phyloP scores from a whole-genome alignment of 2,888 invertebrate species.

The Glaucopsyche alexis region DNA sequence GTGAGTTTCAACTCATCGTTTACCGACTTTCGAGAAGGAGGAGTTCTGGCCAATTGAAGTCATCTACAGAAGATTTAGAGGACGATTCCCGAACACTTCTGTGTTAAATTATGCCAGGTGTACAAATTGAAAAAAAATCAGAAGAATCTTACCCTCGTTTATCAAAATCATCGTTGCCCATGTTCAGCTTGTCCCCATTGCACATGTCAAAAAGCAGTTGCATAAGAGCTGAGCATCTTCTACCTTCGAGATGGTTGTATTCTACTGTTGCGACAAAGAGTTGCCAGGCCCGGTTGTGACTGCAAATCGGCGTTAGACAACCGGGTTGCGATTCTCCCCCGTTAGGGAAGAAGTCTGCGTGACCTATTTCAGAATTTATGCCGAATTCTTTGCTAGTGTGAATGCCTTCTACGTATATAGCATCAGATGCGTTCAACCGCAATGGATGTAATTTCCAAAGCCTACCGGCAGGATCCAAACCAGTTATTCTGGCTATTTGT shows the following conservation, averaged over 20 bases:
- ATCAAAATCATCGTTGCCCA: slow-evolving; percentile 53
- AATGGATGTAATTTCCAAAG: slow-evolving; percentile 51
- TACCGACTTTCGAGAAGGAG: no score
- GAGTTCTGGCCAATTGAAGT: no score
- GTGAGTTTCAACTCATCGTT: no score
- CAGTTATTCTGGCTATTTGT: slow-evolving; percentile 60
- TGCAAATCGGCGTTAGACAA: slow-evolving; percentile 50
- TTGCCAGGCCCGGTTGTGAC: slow-evolving; percentile 55
- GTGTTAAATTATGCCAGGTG: no score
- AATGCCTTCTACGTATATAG: slow-evolving; percentile 58
- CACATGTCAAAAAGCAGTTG: slow-evolving; percentile 50
- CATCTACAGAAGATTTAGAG: no score
- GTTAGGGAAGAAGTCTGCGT: slow-evolving; percentile 81
- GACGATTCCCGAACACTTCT: no score
- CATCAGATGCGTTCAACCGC: slow-evolving; percentile 55
- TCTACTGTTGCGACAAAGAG: slow-evolving; percentile 51
- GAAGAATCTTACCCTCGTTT: slow-evolving; percentile 51
- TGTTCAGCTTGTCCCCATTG: slow-evolving; percentile 43
- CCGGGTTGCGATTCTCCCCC: slow-evolving; percentile 63
- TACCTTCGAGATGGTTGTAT: slow-evolving; percentile 50
- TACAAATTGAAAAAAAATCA: no score
- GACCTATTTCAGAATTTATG: slow-evolving; percentile 52
- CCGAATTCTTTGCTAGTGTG: slow-evolving; percentile 57
- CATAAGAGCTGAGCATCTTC: slow-evolving; percentile 42
- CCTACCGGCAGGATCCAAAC: slow-evolving; percentile 66